These are phyloP conservation scores for Cephalopachus bancanus DNA, from an alignment of 2,797 vertebrate species.

Conservation along the genomic window DNA sequence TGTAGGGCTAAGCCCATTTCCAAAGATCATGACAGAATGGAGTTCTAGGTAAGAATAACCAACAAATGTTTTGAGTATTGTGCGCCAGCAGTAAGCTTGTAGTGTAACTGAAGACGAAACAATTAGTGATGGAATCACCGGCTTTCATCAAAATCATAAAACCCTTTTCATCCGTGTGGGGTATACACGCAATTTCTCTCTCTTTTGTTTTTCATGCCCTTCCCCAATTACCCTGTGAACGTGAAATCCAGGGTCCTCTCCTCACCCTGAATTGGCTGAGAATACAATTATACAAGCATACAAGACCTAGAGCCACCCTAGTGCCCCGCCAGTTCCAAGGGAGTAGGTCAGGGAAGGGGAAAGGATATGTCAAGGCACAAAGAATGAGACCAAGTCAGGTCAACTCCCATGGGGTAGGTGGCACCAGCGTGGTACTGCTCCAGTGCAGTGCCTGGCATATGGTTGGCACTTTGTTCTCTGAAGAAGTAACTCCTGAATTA, in stretches of 20 bases:
- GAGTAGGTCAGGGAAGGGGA: not conserved
- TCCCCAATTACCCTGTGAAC: not conserved
- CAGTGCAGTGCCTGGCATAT: not conserved
- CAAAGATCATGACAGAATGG: not conserved
- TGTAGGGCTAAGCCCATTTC: not conserved
- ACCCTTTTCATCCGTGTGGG: not conserved
- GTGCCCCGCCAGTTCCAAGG: not conserved
- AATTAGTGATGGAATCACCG: not conserved
- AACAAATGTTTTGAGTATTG: not conserved
- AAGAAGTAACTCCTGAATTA: not conserved
- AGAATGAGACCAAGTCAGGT: not conserved
- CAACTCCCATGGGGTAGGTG: not conserved
- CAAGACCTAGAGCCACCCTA: not conserved
- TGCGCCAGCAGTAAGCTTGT: not conserved
- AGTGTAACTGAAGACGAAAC: not conserved
- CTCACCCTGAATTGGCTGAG: not conserved
- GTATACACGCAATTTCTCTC: not conserved
- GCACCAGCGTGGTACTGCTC: not conserved
- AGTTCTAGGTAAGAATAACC: not conserved
- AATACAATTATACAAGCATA: not conserved
- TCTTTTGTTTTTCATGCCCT: not conserved
- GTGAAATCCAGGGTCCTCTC: not conserved
- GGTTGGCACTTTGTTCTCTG: not conserved
- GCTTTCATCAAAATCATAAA: not conserved
- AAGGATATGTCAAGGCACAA: not conserved